These are phyloP conservation scores for Thryonomys swinderianus DNA, from an alignment of 2,113 vertebrate species.

Conservation along the genomic window DNA sequence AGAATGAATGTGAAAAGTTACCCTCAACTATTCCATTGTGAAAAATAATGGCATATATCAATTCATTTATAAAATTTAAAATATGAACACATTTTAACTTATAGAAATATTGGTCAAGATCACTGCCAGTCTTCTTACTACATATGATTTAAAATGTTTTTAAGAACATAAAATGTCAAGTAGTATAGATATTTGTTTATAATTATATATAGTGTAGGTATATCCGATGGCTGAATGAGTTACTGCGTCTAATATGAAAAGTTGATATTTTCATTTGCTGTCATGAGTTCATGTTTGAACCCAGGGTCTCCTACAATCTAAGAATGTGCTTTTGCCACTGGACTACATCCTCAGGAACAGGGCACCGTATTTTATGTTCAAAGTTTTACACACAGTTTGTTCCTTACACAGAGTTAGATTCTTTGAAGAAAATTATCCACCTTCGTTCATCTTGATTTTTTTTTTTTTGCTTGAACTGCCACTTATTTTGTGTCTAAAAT, in stretches of 20 bases:
- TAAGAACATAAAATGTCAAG: background rate
- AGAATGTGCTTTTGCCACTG: background rate
- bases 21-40: background rate
- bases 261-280: background rate
- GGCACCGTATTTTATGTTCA: background rate
- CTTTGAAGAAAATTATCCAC: background rate
- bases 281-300: background rate
- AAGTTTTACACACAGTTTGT: background rate
- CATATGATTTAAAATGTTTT: background rate
- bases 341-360: background rate
- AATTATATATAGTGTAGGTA: background rate
- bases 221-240: background rate
- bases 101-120: background rate
- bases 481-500: background rate
- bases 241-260: background rate
- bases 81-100: background rate
- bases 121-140: background rate
- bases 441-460: background rate
- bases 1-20: background rate
- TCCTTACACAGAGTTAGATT: background rate
- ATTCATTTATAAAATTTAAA: background rate
- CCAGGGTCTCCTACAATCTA: background rate
- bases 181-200: background rate
- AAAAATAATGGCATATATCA: background rate
- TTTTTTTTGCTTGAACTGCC: background rate